Evolutionary conservation across 2,797 vertebrate genomes (phyloP).

Genomic region (Oreortyx pictus): DNA sequence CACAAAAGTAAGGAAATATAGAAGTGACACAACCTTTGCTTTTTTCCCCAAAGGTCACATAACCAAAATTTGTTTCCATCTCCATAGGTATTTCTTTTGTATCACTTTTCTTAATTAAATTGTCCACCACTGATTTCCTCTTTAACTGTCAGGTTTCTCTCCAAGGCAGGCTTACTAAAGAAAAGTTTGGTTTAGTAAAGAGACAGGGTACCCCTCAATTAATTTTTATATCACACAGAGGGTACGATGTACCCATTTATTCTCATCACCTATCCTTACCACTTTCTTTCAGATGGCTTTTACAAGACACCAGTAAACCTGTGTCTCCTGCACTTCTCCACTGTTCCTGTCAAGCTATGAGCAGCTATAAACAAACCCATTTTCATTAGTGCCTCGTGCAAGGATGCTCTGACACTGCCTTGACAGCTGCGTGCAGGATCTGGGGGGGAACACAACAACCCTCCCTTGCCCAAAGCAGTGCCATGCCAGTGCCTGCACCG

Average conservation of each 20-base stretch:
- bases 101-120: neutral
- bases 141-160: neutral
- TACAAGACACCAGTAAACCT: neutral
- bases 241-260: neutral
- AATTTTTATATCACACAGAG: neutral
- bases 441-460: neutral
- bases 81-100: neutral
- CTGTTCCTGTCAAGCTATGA: neutral
- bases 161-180: neutral
- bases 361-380: neutral
- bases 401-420: neutral
- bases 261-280: neutral
- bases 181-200: neutral
- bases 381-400: neutral
- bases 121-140: neutral
- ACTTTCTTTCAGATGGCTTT: neutral
- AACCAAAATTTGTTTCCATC: neutral
- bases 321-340: neutral
- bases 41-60: neutral
- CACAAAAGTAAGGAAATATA: neutral
- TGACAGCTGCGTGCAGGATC: neutral
- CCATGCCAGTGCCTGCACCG: accelerated
- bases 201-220: neutral
- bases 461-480: neutral
- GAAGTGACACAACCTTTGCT: neutral